Conservation (phyloP, 1,140 invertebrate species). For the Lineus longissimus region DNA sequence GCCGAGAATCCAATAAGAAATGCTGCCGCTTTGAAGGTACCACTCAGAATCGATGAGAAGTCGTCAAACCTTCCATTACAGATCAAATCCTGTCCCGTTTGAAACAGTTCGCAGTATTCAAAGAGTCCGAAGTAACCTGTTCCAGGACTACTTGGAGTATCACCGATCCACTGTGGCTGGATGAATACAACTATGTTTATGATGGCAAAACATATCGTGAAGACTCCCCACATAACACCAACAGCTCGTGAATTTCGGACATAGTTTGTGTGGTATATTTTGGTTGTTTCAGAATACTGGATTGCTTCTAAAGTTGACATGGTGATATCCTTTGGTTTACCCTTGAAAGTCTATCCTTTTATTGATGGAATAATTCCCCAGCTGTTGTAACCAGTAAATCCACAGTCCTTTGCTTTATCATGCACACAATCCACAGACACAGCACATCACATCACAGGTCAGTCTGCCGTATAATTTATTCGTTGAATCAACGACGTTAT, state of each 20-base stretch:
- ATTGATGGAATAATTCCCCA: too few relatives aligned
- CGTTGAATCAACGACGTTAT: too few relatives aligned
- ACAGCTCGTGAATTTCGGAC: conserved; percentile 93
- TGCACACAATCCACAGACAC: too few relatives aligned
- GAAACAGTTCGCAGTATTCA: conserved; percentile 68
- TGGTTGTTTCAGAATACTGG: conserved; percentile 29
- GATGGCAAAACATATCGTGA: conserved; percentile 92
- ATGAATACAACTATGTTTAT: conserved; percentile 91
- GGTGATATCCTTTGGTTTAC: too few relatives aligned
- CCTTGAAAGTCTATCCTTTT: too few relatives aligned
- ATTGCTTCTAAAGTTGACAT: not conserved
- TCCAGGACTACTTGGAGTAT: conserved; percentile 70
- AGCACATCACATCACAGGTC: too few relatives aligned
- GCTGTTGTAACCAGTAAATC: too few relatives aligned
- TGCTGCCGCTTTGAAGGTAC: conserved; percentile 74
- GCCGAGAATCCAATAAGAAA: conserved; percentile 84
- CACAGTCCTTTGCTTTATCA: too few relatives aligned
- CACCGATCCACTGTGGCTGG: conserved; percentile 91
- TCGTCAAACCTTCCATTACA: conserved; percentile 81
- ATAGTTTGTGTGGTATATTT: conserved; percentile 66
- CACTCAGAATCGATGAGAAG: conserved; percentile 74
- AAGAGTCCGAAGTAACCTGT: conserved; percentile 90
- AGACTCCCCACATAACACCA: conserved; percentile 93
- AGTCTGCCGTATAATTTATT: too few relatives aligned
- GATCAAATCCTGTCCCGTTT: conserved; percentile 48